Conservation (phyloP, 2,888 invertebrate species). For the Tetragnatha montana region DNA sequence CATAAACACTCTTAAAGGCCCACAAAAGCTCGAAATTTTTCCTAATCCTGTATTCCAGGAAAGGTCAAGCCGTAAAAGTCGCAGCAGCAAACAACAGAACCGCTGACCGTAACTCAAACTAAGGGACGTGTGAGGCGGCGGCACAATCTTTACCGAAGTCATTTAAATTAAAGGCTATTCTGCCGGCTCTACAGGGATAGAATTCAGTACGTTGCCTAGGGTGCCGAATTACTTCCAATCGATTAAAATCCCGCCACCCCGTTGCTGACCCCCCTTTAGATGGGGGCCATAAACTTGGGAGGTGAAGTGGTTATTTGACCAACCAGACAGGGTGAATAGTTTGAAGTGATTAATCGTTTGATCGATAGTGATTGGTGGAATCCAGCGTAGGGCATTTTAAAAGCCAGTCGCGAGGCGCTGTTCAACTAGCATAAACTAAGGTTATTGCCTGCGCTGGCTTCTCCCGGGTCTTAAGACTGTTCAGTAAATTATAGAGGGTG, state of each 20-base stretch:
- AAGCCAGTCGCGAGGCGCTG: slow-evolving; percentile 13
- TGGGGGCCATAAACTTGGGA: slow-evolving; percentile 30
- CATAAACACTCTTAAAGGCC: too few relatives aligned
- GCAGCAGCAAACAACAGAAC: neutral
- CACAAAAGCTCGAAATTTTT: too few relatives aligned
- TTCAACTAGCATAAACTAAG: slow-evolving; percentile 34
- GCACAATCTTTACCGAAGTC: slow-evolving; percentile 17
- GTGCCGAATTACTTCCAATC: slow-evolving; percentile 51
- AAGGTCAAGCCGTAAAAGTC: neutral
- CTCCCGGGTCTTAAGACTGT: too few relatives aligned
- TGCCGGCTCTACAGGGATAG: slow-evolving; percentile 5
- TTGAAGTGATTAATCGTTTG: slow-evolving; percentile 51
- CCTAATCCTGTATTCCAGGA: neutral
- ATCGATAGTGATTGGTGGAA: slow-evolving; percentile 32
- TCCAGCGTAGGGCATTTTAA: slow-evolving; percentile 26
- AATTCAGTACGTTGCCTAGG: slow-evolving; percentile 24
- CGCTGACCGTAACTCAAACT: neutral
- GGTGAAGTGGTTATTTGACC: slow-evolving; percentile 56
- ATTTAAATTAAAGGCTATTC: slow-evolving; percentile 47
- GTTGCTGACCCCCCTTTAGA: neutral
- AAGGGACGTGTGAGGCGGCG: slow-evolving; percentile 2
- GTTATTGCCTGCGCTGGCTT: slow-evolving; percentile 7
- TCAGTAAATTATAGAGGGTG: too few relatives aligned
- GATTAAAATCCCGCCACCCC: slow-evolving; percentile 46
- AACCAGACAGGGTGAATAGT: slow-evolving; percentile 53